These are phyloP conservation scores for Jordanella pulchra DNA, from an alignment of 2,797 vertebrate species.

Conservation along the genomic window DNA sequence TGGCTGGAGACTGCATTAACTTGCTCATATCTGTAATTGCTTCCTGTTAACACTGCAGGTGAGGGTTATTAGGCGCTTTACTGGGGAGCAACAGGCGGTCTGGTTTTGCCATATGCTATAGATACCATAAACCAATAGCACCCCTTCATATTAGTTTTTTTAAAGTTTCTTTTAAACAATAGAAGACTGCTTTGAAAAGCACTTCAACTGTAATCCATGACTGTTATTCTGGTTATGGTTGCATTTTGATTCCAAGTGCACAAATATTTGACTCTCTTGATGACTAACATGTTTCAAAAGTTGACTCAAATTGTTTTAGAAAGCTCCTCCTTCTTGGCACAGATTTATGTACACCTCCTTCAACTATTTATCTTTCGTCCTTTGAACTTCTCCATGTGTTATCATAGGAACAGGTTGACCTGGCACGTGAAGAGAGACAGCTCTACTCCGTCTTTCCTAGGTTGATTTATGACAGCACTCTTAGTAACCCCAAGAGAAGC, in stretches of 20 bases:
- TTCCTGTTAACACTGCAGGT: constrained; percentile 73
- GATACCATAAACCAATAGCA: constrained; percentile 16
- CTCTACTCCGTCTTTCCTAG: constrained; percentile 49
- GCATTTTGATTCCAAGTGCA: constrained; percentile 10
- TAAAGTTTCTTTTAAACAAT: constrained; percentile 21
- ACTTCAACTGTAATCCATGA: neutral
- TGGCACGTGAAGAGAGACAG: constrained; percentile 35
- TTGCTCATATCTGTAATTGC: constrained; percentile 73
- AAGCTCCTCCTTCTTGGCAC: constrained; percentile 60
- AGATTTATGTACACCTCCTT: constrained; percentile 47
- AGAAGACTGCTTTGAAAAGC: constrained; percentile 14
- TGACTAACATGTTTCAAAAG: constrained; percentile 54
- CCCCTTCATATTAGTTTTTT: constrained; percentile 11
- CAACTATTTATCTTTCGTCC: constrained; percentile 60
- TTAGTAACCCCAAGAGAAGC: constrained; percentile 1
- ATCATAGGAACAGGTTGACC: constrained; percentile 36
- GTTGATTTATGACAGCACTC: constrained; percentile 50
- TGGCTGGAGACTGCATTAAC: constrained; percentile 67
- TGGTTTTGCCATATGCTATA: constrained; percentile 35
- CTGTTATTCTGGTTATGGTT: constrained; percentile 6
- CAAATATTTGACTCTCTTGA: constrained; percentile 38
- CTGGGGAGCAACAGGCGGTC: constrained; percentile 37
- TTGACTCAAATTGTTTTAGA: constrained; percentile 52
- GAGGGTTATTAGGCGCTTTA: constrained; percentile 62
- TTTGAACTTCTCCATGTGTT: constrained; percentile 62